A percentile compares a stretch with the other conserved stretches of the same genome.
phyloP scores from a whole-genome alignment of 2,113 vertebrate species.

The Saguinus midas region DNA sequence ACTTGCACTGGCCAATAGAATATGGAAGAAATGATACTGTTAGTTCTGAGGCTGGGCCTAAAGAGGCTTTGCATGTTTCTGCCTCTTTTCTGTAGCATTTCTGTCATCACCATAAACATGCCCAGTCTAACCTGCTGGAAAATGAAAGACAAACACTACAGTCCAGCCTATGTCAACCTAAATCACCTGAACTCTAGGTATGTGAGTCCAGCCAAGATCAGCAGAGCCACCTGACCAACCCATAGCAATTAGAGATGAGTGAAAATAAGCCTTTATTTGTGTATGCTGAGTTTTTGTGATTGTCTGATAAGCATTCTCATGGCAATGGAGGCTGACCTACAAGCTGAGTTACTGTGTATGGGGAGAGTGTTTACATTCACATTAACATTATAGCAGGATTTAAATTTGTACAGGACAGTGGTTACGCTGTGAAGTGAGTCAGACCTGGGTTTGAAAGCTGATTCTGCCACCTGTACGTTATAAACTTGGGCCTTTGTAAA shows the following conservation, averaged over 20 bases:
- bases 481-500: background rate
- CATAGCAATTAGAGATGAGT: background rate
- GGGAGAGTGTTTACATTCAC: background rate
- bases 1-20: background rate
- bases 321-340: background rate
- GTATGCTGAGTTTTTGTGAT: background rate
- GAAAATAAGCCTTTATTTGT: background rate
- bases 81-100: background rate
- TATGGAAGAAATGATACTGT: background rate
- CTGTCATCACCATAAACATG: background rate
- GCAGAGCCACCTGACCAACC: background rate
- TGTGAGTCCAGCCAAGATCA: background rate
- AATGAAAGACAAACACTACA: no score
- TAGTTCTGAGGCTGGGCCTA: background rate
- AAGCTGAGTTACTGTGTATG: background rate
- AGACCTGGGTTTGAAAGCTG: background rate
- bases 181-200: background rate
- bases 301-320: background rate
- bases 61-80: background rate
- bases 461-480: background rate
- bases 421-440: background rate
- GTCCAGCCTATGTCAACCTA: background rate
- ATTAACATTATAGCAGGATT: background rate
- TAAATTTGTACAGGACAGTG: no score
- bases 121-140: background rate